Percentiles rank a stretch among this genome's conserved stretches.
phyloP scores from a whole-genome alignment of 2,888 invertebrate species.

The Rhamnusium bicolor region DNA sequence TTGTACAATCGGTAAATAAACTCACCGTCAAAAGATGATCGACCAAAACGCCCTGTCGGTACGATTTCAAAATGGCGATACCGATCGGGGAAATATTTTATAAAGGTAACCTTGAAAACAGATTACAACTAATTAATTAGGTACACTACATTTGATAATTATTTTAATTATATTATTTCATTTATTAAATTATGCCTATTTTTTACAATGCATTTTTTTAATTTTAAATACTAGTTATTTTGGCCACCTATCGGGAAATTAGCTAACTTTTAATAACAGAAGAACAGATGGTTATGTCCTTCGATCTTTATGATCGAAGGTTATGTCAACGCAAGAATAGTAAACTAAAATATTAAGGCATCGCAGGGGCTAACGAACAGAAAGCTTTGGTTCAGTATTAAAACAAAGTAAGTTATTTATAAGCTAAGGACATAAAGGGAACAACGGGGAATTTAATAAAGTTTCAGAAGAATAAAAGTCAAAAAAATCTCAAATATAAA shows the following conservation, averaged over 20 bases:
- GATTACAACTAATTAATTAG: not conserved
- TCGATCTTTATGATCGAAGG: too few relatives aligned
- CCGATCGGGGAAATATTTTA: constrained; percentile 23
- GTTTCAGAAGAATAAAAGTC: too few relatives aligned
- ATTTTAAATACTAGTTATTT: not conserved
- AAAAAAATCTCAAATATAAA: too few relatives aligned
- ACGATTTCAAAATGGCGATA: constrained; percentile 47
- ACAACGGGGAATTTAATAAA: too few relatives aligned
- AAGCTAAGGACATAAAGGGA: too few relatives aligned
- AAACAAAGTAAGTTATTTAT: too few relatives aligned
- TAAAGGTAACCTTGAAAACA: not conserved
- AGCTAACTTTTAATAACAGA: not conserved
- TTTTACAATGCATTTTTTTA: not conserved
- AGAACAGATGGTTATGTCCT: too few relatives aligned
- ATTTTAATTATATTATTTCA: not conserved
- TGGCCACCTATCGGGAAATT: not conserved
- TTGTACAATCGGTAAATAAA: constrained; percentile 60
- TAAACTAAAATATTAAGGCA: too few relatives aligned
- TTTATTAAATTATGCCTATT: not conserved
- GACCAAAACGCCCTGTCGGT: constrained; percentile 35
- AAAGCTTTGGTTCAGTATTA: too few relatives aligned
- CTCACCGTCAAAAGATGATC: constrained; percentile 49
- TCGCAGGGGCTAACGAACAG: too few relatives aligned
- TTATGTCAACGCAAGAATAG: too few relatives aligned
- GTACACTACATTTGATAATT: not conserved